A percentile compares a stretch with the other conserved stretches of the same genome.
phyloP scores from a whole-genome alignment of 2,113 vertebrate species.

The Drymodes brunneopygia region DNA sequence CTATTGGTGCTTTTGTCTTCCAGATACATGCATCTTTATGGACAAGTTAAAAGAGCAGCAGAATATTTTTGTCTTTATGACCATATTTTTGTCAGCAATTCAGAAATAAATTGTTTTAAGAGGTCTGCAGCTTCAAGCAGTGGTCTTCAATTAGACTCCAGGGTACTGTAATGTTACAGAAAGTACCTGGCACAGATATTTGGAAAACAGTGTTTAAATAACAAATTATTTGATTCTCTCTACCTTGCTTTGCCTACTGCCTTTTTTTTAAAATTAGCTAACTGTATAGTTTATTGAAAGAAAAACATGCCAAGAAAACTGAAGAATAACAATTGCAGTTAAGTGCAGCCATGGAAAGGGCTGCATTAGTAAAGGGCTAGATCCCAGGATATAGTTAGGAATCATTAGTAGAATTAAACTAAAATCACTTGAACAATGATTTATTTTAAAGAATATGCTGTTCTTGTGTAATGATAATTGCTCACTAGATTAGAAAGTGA shows the following conservation, averaged over 20 bases:
- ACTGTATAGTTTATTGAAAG: background rate
- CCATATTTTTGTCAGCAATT: background rate
- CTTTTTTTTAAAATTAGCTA: background rate
- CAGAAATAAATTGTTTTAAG: background rate
- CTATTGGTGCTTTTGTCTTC: background rate
- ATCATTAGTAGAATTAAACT: background rate
- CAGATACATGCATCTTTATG: background rate
- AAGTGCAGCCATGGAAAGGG: background rate
- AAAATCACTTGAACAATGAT: background rate
- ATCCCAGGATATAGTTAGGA: background rate
- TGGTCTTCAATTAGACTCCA: background rate
- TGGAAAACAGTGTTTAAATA: conserved; percentile 3
- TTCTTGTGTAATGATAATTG: background rate
- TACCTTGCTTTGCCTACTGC: background rate
- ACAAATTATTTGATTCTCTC: background rate
- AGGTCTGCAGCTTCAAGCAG: background rate
- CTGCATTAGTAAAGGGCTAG: background rate
- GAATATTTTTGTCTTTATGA: background rate
- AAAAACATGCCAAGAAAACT: background rate
- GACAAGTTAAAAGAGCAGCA: background rate
- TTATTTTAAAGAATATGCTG: background rate
- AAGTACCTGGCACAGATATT: background rate
- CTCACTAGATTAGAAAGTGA: background rate
- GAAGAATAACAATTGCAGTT: background rate
- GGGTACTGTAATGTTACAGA: background rate